Conservation (phyloP, 2,888 invertebrate species). For the Drosophila suboccidentalis region DNA sequence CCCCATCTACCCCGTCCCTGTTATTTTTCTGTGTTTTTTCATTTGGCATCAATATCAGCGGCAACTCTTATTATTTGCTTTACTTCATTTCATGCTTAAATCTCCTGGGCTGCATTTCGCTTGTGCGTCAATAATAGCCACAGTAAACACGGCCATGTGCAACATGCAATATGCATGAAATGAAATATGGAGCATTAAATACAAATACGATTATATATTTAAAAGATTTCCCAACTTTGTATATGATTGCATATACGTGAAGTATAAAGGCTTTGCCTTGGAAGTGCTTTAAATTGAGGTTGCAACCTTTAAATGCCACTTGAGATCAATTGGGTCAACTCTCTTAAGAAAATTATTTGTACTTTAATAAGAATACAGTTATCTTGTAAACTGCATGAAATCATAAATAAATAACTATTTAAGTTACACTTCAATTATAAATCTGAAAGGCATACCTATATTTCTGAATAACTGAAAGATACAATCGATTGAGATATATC, state of each 20-base stretch:
- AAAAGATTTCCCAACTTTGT: conserved; percentile 8
- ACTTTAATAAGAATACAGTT: too few species aligned
- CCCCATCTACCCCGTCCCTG: background rate
- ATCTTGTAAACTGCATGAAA: too few species aligned
- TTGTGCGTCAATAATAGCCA: conserved; percentile 77
- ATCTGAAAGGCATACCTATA: background rate
- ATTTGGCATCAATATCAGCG: conserved; percentile 29
- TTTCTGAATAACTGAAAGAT: background rate
- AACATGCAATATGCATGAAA: conserved; percentile 35
- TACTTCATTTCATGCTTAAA: conserved; percentile 33
- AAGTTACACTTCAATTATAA: background rate
- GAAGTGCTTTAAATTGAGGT: conserved; percentile 9
- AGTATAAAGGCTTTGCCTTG: background rate
- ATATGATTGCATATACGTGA: background rate
- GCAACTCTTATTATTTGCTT: conserved; percentile 26
- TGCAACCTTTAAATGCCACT: background rate
- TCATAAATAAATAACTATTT: too few species aligned
- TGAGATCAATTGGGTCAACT: conserved; percentile 7
- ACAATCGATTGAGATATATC: background rate
- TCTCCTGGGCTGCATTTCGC: conserved; percentile 67
- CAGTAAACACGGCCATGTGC: conserved; percentile 54
- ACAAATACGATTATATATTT: conserved; percentile 53
- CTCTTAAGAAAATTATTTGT: background rate
- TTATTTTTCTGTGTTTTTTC: conserved; percentile 1
- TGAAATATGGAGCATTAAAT: conserved; percentile 45